Evolutionary conservation across 2,888 invertebrate genomes (phyloP).

Genomic region (Drymonia ruficornis): DNA sequence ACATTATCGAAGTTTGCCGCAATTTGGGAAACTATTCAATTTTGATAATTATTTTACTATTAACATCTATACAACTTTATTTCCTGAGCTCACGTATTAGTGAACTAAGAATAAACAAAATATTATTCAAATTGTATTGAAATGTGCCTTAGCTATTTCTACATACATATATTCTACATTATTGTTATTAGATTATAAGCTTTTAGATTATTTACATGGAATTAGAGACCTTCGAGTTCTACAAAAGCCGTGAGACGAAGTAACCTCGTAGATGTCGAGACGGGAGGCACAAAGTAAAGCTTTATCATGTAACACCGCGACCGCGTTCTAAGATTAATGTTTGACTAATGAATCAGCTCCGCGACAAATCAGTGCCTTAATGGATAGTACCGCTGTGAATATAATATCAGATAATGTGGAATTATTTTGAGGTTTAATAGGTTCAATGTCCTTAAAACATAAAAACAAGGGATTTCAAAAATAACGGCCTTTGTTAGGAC

Average conservation of each 20-base stretch:
- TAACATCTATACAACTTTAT: too few species aligned
- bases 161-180: too few species aligned
- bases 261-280: neutral
- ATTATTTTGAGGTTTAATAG: neutral
- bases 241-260: conserved; percentile 25
- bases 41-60: conserved; percentile 18
- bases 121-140: too few species aligned
- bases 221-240: conserved; percentile 9
- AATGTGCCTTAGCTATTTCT: too few species aligned
- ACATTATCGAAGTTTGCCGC: conserved; percentile 13
- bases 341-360: conserved; percentile 74
- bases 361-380: conserved; percentile 71
- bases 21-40: conserved; percentile 23
- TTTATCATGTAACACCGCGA: conserved; percentile 52
- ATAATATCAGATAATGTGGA: neutral
- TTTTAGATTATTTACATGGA: too few species aligned
- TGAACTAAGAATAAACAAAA: too few species aligned
- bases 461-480: neutral
- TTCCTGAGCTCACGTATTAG: too few species aligned
- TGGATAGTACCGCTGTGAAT: conserved; percentile 31
- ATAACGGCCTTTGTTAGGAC: neutral
- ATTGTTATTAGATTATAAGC: too few species aligned
- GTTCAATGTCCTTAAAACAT: neutral
- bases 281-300: conserved; percentile 54
- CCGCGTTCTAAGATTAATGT: conserved; percentile 70